Base-by-base conservation (phyloP, 2,888 invertebrate species). In the Vanessa cardui region DNA sequence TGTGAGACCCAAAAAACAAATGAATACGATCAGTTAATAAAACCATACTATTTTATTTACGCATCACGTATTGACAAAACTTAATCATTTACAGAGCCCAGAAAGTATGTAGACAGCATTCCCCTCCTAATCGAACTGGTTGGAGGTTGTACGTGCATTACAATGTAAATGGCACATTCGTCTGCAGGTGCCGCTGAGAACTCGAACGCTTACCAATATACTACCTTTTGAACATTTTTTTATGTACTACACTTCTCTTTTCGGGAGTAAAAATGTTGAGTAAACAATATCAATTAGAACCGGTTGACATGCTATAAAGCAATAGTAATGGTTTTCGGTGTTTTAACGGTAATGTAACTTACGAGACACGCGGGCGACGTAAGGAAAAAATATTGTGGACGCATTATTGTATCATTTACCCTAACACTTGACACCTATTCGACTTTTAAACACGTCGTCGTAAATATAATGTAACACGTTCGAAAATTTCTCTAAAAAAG, bases 151-250 rank as follows among this genome's bases (percentile, higher is more conserved):
- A 82, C 83, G 83, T 85, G 84, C 88, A 88, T 89, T 90, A 90
- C 89, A 90, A 89, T 90, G 90, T 90, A 90, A 90, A 89, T 88
- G 87, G 90, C 87, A 89, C 88, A 86, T 86, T 86, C 84, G 86
- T 87, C 86, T 87, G 88, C 89, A 90, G 89, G 88, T 90, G 89
- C 85, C 81, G 81, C 80, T 80, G 77, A 85, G 84, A 87, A 87
- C 89, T 85, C 85, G 88, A 88, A 87, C 85, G 66, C 61, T 67
- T 54, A 62, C 64, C 78, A 79, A 78, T 69, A 69, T 61, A 71
- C 70, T 72, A 78, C 82, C 62, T 60, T 64, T 82, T 78, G 77
- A 79, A 80, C 77, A 79, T 77, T 79, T 80, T 85, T 83, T 78
- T 73, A 74, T 73, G 65, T 78, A 81, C 77, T 68, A 63, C 73